Conservation (phyloP, 1,140 invertebrate species). For the Drosophila persimilis region DNA sequence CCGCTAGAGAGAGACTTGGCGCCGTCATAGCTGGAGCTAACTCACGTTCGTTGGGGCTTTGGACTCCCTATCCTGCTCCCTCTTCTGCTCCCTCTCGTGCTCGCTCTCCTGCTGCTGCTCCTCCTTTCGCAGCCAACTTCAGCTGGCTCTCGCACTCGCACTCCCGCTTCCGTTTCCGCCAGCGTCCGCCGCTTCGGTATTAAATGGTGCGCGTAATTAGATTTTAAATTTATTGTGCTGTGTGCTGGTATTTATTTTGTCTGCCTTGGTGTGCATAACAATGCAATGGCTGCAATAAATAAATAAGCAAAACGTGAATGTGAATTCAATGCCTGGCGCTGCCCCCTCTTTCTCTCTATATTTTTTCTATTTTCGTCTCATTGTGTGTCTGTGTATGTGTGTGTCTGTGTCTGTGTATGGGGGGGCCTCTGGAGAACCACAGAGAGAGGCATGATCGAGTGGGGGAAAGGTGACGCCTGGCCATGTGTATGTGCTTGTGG, state of each 20-base stretch:
- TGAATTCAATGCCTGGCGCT: constrained; percentile 57
- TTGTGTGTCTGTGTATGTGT: neutral
- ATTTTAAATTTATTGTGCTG: constrained; percentile 80
- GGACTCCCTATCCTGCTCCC: too few relatives aligned
- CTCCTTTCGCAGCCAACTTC: neutral
- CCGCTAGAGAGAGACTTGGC: constrained; percentile 41
- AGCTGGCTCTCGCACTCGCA: constrained; percentile 16
- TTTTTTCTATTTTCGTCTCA: too few relatives aligned
- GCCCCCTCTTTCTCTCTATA: neutral
- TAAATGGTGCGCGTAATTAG: constrained; percentile 81
- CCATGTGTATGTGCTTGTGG: too few relatives aligned
- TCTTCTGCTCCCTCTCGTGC: neutral
- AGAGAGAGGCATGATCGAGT: too few relatives aligned
- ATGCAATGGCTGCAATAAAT: constrained; percentile 76
- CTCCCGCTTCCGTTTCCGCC: constrained; percentile 49
- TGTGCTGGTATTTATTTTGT: constrained; percentile 60
- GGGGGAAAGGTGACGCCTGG: too few relatives aligned
- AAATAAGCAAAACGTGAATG: constrained; percentile 75
- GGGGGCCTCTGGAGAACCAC: neutral
- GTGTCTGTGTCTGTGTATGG: neutral
- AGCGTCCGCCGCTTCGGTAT: constrained; percentile 60
- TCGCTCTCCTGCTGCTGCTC: neutral
- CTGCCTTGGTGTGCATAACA: constrained; percentile 74
- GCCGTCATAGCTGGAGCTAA: constrained; percentile 8
- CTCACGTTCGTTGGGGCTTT: constrained; percentile 45